These are phyloP conservation scores for Lasioglossum albipes DNA, from an alignment of 1,140 invertebrate species.

Conservation along the genomic window DNA sequence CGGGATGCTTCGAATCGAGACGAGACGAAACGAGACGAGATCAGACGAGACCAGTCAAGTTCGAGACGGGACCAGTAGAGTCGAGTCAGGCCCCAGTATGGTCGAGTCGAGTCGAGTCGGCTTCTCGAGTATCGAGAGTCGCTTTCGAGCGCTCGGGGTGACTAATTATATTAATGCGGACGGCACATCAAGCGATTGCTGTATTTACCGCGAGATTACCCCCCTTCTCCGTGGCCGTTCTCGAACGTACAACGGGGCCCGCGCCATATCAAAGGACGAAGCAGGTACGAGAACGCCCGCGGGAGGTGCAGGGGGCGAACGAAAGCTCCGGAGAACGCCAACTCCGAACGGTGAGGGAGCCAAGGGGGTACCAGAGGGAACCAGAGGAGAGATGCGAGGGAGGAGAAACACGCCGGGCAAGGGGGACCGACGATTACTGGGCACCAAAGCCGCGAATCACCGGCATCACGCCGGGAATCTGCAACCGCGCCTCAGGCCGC, in stretches of 20 bases:
- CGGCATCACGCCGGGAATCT: conserved; percentile 79
- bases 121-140: conserved; percentile 52
- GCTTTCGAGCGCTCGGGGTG: conserved; percentile 76
- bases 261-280: conserved; percentile 59
- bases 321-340: conserved; percentile 7
- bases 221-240: conserved; percentile 38
- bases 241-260: conserved; percentile 40
- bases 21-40: not conserved
- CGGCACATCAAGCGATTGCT: conserved; percentile 78
- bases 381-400: conserved; percentile 49
- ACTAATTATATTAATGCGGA: conserved; percentile 81
- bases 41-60: not conserved
- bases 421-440: conserved; percentile 77
- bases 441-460: conserved; percentile 79
- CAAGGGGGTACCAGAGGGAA: too few species aligned
- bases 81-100: not conserved
- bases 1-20: conserved; percentile 16
- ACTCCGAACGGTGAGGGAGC: not conserved
- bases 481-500: conserved; percentile 78
- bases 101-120: not conserved
- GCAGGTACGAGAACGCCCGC: conserved; percentile 38
- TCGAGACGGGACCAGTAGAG: conserved; percentile 13
- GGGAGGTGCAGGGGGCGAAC: conserved; percentile 14
- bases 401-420: conserved; percentile 72
- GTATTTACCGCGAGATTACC: conserved; percentile 78